Evolutionary conservation across 1,140 invertebrate species (phyloP), one percentile per base, ranked within the genome.

Genomic region (Drosophila persimilis): DNA sequence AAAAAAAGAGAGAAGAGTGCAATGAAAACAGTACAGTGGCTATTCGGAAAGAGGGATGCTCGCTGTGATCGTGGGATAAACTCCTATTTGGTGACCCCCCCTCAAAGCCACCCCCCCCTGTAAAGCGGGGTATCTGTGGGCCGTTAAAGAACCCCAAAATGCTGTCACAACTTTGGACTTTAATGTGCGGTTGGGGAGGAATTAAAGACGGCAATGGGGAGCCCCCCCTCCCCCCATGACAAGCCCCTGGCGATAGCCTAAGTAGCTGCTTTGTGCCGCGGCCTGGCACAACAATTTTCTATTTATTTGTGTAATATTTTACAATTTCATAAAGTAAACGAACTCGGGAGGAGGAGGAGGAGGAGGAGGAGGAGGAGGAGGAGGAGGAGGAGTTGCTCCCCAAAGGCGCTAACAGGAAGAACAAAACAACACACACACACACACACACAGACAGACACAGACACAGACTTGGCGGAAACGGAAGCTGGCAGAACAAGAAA

Each of bases 281-380:
- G 35, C 11, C 11, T 4, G 11, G 35, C 35, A 39, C 35, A 39
- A 13, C 51, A 56, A 45, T 80, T 73, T 74, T 48, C 67, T 86
- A 80, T 86, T 85, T 85, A 85, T 85, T 85, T 86, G 64, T 73
- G 61, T 86, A 86, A 85, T 85, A 85, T 86, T 85, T 85, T 80
- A 85, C 80, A 86, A 85, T 86, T 85, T 85, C 79, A 86, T 80
- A 77, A 85, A 85, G 80, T 77, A 73, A 85, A 84, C 80, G 80
- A 73, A 76, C 64, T 17, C 17, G 17, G 17, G 17, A 17, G 17
- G 17, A 17, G 17, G 17, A 17, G 17, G 48, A 54, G 47, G 67
- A 66, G 63, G 15, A 15, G 15, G 15, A 0, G 15, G 15, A 15
- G n/a, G n/a, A n/a, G n/a, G n/a, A n/a, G n/a, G n/a, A n/a, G n/a